Percentiles rank a stretch among this genome's conserved stretches.
Evolutionary conservation across 2,113 vertebrate genomes (phyloP).

Genomic region (Pedetes capensis): DNA sequence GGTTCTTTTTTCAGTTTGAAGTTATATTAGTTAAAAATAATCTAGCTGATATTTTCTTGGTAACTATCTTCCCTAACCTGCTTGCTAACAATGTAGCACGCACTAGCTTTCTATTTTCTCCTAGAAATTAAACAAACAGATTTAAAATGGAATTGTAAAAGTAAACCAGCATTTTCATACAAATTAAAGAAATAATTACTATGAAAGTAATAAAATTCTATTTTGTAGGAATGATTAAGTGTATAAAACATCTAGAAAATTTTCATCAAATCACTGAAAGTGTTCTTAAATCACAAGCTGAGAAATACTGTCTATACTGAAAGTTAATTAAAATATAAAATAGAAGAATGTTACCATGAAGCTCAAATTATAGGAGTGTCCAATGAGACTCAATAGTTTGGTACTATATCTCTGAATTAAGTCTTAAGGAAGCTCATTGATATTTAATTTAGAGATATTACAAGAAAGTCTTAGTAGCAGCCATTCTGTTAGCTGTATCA

Average conservation of each 20-base stretch:
- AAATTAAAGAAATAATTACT: constrained; percentile 29
- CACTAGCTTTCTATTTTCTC: constrained; percentile 8
- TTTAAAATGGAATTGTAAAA: constrained; percentile 45
- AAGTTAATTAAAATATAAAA: constrained; percentile 13
- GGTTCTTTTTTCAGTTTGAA: background rate
- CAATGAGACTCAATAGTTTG: constrained; percentile 29
- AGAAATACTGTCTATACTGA: background rate
- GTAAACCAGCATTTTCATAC: constrained; percentile 38
- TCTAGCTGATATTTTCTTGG: background rate
- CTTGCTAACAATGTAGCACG: background rate
- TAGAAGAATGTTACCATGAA: background rate
- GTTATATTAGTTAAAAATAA: constrained; percentile 42
- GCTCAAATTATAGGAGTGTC: background rate
- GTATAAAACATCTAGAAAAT: constrained; percentile 9
- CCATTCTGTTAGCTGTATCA: constrained; percentile 34
- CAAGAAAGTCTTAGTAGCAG: background rate
- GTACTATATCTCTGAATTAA: constrained; percentile 15
- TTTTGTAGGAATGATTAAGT: constrained; percentile 10
- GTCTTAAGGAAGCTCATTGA: background rate
- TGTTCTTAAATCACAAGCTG: constrained; percentile 10
- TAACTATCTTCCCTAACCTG: background rate
- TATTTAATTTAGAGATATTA: constrained; percentile 1
- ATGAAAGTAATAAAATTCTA: constrained; percentile 45
- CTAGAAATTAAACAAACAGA: constrained; percentile 36
- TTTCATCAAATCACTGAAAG: constrained; percentile 38